Conservation (phyloP, 1,140 invertebrate species). For the Pogonus chalceus region DNA sequence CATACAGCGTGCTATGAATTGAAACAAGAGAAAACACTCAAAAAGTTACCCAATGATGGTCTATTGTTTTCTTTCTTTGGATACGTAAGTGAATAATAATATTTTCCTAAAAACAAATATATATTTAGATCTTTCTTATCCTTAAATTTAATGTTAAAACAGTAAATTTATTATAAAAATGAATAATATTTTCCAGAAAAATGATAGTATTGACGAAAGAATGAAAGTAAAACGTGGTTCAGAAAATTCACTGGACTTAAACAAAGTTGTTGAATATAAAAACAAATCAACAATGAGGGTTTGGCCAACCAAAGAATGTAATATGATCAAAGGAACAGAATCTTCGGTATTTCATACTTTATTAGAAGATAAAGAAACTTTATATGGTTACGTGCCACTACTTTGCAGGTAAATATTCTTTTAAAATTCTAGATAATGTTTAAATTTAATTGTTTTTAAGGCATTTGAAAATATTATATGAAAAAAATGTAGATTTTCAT, state of each 20-base stretch:
- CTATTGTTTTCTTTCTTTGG: not conserved
- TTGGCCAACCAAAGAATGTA: constrained; percentile 55
- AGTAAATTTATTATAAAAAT: not conserved
- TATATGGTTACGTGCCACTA: constrained; percentile 52
- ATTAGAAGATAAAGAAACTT: constrained; percentile 43
- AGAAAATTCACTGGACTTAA: constrained; percentile 55
- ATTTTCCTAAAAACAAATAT: not conserved
- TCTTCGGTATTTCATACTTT: constrained; percentile 65
- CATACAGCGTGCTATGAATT: constrained; percentile 56
- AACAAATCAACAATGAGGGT: constrained; percentile 42
- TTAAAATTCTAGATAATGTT: constrained; percentile 2
- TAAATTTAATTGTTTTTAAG: constrained; percentile 8
- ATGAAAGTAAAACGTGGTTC: constrained; percentile 58
- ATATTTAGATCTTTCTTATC: not conserved
- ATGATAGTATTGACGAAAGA: constrained; percentile 44
- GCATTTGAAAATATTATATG: constrained; percentile 46
- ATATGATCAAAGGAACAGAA: constrained; percentile 60
- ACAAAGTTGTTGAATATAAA: constrained; percentile 51
- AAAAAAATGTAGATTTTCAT: constrained; percentile 41
- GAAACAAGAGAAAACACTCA: constrained; percentile 38
- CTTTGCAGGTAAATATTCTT: constrained; percentile 48
- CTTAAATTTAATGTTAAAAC: not conserved
- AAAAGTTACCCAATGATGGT: not conserved
- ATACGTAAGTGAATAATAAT: not conserved
- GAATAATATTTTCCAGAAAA: constrained; percentile 39